phyloP scores from a whole-genome alignment of 1,140 invertebrate species.

The Cyclargus thomasi region DNA sequence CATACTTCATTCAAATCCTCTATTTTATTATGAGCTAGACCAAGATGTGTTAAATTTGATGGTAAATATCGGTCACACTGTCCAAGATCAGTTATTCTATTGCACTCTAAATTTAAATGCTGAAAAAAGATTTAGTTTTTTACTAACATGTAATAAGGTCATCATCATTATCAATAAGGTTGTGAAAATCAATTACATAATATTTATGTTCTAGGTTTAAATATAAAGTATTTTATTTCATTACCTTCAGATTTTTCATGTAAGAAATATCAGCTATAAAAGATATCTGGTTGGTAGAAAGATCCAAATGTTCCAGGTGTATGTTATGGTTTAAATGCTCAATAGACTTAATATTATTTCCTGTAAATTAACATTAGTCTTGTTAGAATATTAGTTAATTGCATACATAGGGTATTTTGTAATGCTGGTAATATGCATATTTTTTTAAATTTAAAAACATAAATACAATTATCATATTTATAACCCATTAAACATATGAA shows the following conservation, averaged over 20 bases:
- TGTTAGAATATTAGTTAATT: conserved; percentile 16
- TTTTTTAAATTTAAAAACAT: too few relatives aligned
- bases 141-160: neutral
- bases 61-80: conserved; percentile 90
- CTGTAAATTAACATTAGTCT: conserved; percentile 47
- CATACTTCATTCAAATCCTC: conserved; percentile 91
- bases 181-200: too few relatives aligned
- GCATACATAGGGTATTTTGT: too few relatives aligned
- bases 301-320: conserved; percentile 87
- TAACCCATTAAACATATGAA: too few relatives aligned
- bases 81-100: conserved; percentile 87
- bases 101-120: conserved; percentile 90
- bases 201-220: too few relatives aligned
- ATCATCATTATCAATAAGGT: too few relatives aligned
- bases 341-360: conserved; percentile 84
- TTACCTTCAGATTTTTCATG: conserved; percentile 86
- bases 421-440: too few relatives aligned
- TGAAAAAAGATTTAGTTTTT: conserved; percentile 65
- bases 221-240: neutral
- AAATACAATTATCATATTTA: too few relatives aligned
- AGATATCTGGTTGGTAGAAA: conserved; percentile 92
- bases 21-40: conserved; percentile 89
- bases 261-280: conserved; percentile 89
- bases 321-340: conserved; percentile 89
- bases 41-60: conserved; percentile 82